phyloP scores from a whole-genome alignment of 1,140 invertebrate genomes.

The Epicauta chinensis region DNA sequence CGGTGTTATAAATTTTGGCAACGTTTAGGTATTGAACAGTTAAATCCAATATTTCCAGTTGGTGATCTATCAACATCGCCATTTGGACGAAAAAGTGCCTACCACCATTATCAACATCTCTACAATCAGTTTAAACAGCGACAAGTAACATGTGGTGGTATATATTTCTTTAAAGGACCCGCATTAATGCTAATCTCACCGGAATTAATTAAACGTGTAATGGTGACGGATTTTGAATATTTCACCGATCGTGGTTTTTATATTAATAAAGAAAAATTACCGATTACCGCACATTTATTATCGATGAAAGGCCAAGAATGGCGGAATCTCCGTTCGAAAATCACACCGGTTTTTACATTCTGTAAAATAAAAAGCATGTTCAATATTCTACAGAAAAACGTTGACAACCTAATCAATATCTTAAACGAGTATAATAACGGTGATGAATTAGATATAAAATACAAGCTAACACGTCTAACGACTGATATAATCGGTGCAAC shows the following conservation, averaged over 20 bases:
- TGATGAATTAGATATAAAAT: too few species aligned
- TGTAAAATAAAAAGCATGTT: constrained; percentile 46
- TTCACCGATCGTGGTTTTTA: constrained; percentile 45
- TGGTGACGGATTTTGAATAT: constrained; percentile 46
- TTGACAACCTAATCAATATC: constrained; percentile 15
- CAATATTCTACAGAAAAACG: constrained; percentile 1
- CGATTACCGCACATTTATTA: constrained; percentile 45
- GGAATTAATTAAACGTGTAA: constrained; percentile 44
- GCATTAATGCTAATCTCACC: too few species aligned
- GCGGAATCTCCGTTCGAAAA: constrained; percentile 42
- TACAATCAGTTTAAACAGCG: too few species aligned
- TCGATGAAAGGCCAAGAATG: constrained; percentile 41
- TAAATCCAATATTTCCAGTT: too few species aligned
- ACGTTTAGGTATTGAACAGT: too few species aligned
- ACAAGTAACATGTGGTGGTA: too few species aligned
- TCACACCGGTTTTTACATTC: constrained; percentile 46
- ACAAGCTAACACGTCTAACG: constrained; percentile 31
- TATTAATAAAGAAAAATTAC: constrained; percentile 42
- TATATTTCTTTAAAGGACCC: too few species aligned
- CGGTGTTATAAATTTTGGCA: too few species aligned
- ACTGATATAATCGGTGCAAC: constrained; percentile 40
- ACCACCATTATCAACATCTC: too few species aligned
- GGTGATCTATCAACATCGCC: too few species aligned
- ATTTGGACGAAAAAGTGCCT: too few species aligned
- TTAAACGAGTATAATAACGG: too few species aligned